phyloP scores from a whole-genome alignment of 2,888 invertebrate genomes.

The Catocala sponsa region DNA sequence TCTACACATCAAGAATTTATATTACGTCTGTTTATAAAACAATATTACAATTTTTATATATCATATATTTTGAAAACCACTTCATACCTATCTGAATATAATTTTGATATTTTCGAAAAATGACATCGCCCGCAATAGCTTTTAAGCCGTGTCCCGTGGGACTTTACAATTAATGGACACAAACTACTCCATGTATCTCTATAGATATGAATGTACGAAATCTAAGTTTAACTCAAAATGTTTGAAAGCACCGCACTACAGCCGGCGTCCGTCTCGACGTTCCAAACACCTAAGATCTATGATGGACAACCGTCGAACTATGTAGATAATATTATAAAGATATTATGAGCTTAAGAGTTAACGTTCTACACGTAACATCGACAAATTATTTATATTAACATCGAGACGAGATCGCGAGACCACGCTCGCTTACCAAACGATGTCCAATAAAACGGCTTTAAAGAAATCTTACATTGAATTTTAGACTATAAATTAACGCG shows the following conservation, averaged over 20 bases:
- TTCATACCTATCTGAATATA: no score
- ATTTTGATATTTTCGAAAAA: no score
- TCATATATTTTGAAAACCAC: no score
- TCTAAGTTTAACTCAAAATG: constrained; percentile 32
- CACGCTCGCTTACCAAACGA: constrained; percentile 7
- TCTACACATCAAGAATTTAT: no score
- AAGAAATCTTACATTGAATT: constrained; percentile 23
- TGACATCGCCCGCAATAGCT: no score
- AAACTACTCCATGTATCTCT: no score
- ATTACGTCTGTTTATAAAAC: no score
- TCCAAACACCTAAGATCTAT: constrained; percentile 23
- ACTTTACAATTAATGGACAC: no score
- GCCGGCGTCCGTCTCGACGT: constrained; percentile 23
- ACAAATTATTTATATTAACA: constrained; percentile 26
- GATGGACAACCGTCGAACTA: constrained; percentile 22
- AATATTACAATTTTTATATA: no score
- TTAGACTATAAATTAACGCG: constrained; percentile 17
- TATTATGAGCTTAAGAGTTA: constrained; percentile 21
- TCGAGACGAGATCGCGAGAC: constrained; percentile 30
- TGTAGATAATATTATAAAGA: constrained; percentile 16
- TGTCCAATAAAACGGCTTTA: constrained; percentile 13
- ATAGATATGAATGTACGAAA: constrained; percentile 2
- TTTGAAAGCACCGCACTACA: constrained; percentile 32
- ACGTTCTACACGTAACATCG: constrained; percentile 32
- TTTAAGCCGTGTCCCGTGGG: no score